Conservation (phyloP, 2,888 invertebrate genomes). For the Campoletis raptor region DNA sequence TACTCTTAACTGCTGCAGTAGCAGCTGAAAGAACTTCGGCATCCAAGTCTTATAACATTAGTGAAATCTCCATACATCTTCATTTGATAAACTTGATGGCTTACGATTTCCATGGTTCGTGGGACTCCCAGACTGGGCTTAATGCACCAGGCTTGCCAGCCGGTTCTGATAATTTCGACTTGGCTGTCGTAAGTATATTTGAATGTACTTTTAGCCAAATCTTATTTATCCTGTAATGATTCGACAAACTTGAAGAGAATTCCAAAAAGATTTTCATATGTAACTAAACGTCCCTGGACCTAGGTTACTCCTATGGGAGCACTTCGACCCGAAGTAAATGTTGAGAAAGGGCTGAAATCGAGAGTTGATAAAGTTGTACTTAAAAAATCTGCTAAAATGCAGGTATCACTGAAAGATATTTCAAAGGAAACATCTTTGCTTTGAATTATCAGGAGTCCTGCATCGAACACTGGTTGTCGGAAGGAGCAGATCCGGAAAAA, state of each 20-base stretch:
- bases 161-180: conserved; percentile 76
- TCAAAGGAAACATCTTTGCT: neutral
- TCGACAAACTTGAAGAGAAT: too few species aligned
- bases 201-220: neutral
- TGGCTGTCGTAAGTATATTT: conserved; percentile 85
- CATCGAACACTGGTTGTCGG: conserved; percentile 85
- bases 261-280: too few species aligned
- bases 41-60: conserved; percentile 87
- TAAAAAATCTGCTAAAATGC: too few species aligned
- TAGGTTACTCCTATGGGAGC: too few species aligned
- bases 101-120: conserved; percentile 90
- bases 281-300: too few species aligned
- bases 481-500: conserved; percentile 88
- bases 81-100: conserved; percentile 90
- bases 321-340: too few species aligned
- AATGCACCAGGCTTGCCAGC: conserved; percentile 86
- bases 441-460: neutral
- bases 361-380: too few species aligned
- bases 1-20: conserved; percentile 84
- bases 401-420: too few species aligned
- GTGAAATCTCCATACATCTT: conserved; percentile 87
- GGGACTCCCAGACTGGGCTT: conserved; percentile 88
- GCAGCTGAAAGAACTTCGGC: conserved; percentile 86
- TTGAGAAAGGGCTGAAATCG: too few species aligned
- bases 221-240: too few species aligned